Evolutionary conservation across 2,888 invertebrate species (phyloP).

Genomic region (Drosophila anomalipes): DNA sequence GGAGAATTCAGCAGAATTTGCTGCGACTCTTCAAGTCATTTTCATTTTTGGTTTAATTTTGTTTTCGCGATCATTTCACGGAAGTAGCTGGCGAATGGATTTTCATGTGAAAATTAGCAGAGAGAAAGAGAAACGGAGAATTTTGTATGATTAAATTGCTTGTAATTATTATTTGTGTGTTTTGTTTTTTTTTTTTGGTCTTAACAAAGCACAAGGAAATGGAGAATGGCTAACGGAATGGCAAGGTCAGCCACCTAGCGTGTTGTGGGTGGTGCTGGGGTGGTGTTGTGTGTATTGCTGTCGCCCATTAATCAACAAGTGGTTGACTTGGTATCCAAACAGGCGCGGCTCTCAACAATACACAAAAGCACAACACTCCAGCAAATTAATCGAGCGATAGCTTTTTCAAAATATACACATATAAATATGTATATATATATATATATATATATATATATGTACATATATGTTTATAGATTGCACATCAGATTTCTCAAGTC

Average conservation of each 20-base stretch:
- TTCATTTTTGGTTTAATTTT: slow-evolving; percentile 18
- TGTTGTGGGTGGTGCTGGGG: slow-evolving; percentile 24
- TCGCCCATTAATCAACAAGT: slow-evolving; percentile 76
- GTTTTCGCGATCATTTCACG: slow-evolving; percentile 38
- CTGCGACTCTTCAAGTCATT: slow-evolving; percentile 11
- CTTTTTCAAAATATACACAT: slow-evolving; percentile 21
- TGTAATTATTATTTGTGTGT: slow-evolving; percentile 21
- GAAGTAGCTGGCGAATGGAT: slow-evolving; percentile 38
- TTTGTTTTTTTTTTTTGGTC: slow-evolving; percentile 18
- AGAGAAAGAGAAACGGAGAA: slow-evolving; percentile 1
- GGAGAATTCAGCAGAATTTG: slow-evolving; percentile 38
- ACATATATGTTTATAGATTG: slow-evolving; percentile 31
- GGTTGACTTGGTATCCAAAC: slow-evolving; percentile 53
- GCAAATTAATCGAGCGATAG: slow-evolving; percentile 48
- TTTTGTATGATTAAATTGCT: slow-evolving; percentile 19
- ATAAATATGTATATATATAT: neutral
- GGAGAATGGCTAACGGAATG: slow-evolving; percentile 38
- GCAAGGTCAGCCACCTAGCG: slow-evolving; percentile 67
- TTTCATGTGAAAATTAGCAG: slow-evolving; percentile 52
- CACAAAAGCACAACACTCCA: neutral
- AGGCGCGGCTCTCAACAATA: slow-evolving; percentile 53
- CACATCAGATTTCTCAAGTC: slow-evolving; percentile 49
- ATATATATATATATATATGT: too few species aligned
- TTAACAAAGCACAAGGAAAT: slow-evolving; percentile 68
- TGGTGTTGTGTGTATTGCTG: neutral